These are phyloP conservation scores for Gallirallus australis DNA, from an alignment of 2,797 vertebrate species.

Conservation along the genomic window DNA sequence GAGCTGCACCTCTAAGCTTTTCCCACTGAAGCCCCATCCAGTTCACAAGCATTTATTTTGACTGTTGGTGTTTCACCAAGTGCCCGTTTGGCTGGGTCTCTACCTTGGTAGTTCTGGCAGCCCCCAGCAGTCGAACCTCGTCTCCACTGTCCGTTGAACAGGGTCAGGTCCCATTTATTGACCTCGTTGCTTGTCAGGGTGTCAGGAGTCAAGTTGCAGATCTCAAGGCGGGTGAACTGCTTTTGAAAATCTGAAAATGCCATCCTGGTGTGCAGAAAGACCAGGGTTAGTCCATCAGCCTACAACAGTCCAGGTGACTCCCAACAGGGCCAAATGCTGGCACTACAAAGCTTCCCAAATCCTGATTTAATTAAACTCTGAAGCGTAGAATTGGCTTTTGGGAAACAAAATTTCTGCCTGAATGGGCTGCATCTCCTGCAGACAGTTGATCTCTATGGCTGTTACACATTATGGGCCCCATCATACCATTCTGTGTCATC, in stretches of 20 bases:
- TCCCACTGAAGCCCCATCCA: background rate
- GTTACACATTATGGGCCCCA: background rate
- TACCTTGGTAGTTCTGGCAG: constrained; percentile 88
- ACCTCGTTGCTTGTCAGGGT: constrained; percentile 78
- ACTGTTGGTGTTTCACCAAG: background rate
- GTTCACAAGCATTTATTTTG: background rate
- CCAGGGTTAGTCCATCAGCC: background rate
- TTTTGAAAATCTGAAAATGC: constrained; percentile 86
- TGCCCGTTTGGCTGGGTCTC: background rate
- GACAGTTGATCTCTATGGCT: background rate
- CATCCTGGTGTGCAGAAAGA: constrained; percentile 83
- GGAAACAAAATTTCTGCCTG: background rate
- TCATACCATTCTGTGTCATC: background rate
- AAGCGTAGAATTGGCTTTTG: background rate
- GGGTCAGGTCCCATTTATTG: constrained; percentile 85
- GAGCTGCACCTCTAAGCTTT: background rate
- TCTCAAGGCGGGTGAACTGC: constrained; percentile 88
- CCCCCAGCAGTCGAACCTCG: constrained; percentile 86
- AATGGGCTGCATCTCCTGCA: background rate
- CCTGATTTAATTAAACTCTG: background rate
- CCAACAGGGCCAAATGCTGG: background rate
- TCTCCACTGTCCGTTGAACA: constrained; percentile 86
- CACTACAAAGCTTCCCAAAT: background rate
- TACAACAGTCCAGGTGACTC: background rate
- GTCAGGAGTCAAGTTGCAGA: constrained; percentile 90